Base-by-base conservation (phyloP, 2,888 invertebrate genomes). In the Megastigmus dorsalis region DNA sequence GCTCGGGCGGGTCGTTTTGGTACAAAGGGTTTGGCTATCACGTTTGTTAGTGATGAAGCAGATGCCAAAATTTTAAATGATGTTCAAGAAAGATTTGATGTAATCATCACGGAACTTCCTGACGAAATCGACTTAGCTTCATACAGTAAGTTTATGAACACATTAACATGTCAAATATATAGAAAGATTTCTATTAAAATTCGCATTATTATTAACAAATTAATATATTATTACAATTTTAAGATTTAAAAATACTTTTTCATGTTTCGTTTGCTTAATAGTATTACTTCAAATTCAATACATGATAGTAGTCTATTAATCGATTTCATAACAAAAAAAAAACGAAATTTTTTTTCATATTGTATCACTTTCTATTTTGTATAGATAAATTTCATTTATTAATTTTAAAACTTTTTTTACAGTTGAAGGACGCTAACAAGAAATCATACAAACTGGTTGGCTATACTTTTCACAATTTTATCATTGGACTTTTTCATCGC, bases 1-100 rank as follows among this genome's bases (percentile, higher is more conserved):
- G 99, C 99, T 0, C 92, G 99, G 83, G 99, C 99, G 75, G 99
- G 99, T 45, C 94, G 99, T 82, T 99, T 99, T 88, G 99, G 99
- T 89, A 99, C 99, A 59, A 99, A 99, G 91, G 98, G 99, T 77
- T 90, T 99, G 82, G 99, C 99, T 5, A 97, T 99, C 80, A 99
- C 99, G 1, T 97, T 99, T 90, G 98, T 99, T 0, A 98, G 98
- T 52, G 98, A 99, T 88, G 99, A 99, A 88, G 94, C 92, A 79
- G 99, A 99, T 89, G 99, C 99, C 0, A 98, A 98, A 89, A 97
- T 97, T 81, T 90, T 99, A 77, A 99, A 99, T 87, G 97, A 98
- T 88, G 99, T 99, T 2, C 99, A 99, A 90, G 98, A 99, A 84
- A 92, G 99, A 82, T 99, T 99, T 88, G 99, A 99, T 88, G 99